Evolutionary conservation across 2,113 vertebrate genomes (phyloP).

Genomic region (Oreochromis spilurus): DNA sequence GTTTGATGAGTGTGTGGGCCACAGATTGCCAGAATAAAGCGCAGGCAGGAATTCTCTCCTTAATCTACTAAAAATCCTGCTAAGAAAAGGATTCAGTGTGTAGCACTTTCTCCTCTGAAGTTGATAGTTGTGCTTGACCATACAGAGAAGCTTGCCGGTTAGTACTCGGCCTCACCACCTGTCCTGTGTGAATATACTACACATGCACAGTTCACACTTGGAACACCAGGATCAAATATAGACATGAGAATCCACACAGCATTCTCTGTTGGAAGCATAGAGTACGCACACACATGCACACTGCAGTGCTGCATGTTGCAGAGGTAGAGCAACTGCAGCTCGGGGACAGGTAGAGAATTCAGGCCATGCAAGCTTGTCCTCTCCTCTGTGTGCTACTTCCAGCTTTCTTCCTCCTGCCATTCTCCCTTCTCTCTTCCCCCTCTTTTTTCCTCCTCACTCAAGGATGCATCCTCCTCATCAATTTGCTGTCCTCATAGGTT

Average conservation of each 20-base stretch:
- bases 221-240: neutral
- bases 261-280: neutral
- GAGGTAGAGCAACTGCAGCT: slow-evolving; percentile 55
- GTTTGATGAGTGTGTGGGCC: slow-evolving; percentile 40
- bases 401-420: neutral
- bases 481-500: slow-evolving; percentile 73
- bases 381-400: slow-evolving; percentile 34
- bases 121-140: slow-evolving; percentile 3
- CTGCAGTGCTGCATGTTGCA: slow-evolving; percentile 70
- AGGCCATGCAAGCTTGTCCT: slow-evolving; percentile 36
- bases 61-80: slow-evolving; percentile 39
- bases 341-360: slow-evolving; percentile 44
- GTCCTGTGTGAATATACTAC: neutral
- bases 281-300: neutral
- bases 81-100: slow-evolving; percentile 32
- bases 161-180: neutral
- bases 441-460: slow-evolving; percentile 2
- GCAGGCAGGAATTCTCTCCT: slow-evolving; percentile 18
- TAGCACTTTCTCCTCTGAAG: slow-evolving; percentile 9
- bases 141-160: neutral
- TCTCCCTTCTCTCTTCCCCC: neutral
- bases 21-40: neutral
- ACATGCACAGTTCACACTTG: neutral
- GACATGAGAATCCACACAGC: neutral
- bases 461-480: slow-evolving; percentile 67